A percentile compares a stretch with the other conserved stretches of the same genome.
These are phyloP conservation scores for Eremobia ochroleuca DNA, from an alignment of 2,888 invertebrate genomes.

Conservation along the genomic window DNA sequence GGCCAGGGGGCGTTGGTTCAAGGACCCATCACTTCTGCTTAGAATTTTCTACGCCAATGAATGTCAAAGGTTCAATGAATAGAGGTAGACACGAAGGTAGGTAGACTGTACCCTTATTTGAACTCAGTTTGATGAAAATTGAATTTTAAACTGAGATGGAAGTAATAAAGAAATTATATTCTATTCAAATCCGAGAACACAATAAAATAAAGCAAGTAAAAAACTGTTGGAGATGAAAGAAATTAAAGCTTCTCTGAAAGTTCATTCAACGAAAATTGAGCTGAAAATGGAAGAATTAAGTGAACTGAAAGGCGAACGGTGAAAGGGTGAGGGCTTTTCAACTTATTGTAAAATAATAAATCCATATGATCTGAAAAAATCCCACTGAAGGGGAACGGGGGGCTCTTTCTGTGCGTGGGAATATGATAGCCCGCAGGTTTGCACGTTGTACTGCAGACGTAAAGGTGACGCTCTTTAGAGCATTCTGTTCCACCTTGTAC, in stretches of 20 bases:
- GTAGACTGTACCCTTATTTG: slow-evolving; percentile 11
- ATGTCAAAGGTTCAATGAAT: slow-evolving; percentile 44
- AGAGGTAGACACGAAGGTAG: slow-evolving; percentile 22
- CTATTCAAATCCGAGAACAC: not conserved
- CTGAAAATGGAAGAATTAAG: not conserved
- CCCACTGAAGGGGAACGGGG: too few relatives aligned
- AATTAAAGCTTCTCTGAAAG: not conserved
- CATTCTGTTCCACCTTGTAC: too few relatives aligned
- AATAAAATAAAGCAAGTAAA: not conserved
- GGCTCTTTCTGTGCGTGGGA: too few relatives aligned
- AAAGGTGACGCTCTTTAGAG: too few relatives aligned
- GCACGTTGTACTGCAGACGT: too few relatives aligned
- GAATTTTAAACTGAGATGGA: slow-evolving; percentile 3
- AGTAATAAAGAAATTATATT: slow-evolving; percentile 11
- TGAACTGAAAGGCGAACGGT: not conserved
- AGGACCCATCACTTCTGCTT: slow-evolving; percentile 33
- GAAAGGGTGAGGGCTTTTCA: not conserved
- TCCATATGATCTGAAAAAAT: not conserved
- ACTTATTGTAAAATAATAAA: not conserved
- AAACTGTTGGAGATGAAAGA: too few relatives aligned
- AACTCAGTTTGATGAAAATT: slow-evolving; percentile 31
- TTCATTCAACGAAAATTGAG: slow-evolving; percentile 4
- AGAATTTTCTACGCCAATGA: slow-evolving; percentile 31
- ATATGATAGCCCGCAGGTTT: too few relatives aligned
- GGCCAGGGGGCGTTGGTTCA: slow-evolving; percentile 41